Base-by-base conservation (phyloP, 2,797 vertebrate genomes). In the Rhynchotus rufescens region DNA sequence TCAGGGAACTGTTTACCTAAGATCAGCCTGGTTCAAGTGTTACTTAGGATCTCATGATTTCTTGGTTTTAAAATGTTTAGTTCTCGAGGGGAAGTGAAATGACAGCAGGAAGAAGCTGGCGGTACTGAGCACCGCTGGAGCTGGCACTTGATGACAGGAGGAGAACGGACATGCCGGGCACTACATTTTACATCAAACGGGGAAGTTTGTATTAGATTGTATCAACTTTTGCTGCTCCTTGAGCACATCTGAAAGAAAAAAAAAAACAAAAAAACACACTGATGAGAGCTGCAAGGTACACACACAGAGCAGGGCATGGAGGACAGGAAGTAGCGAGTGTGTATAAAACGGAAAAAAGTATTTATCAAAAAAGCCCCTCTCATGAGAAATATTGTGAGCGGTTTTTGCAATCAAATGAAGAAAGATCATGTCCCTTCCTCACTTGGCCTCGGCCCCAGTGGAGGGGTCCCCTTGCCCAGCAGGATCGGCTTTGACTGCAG, bases 81-180 rank as follows among this genome's bases (percentile, higher is more conserved):
- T 91, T 84, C 85, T 65, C 34, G 9, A 85, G 64, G 85, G 82
- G 80, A 95, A 96, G 73, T 89, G 80, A 93, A 95, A 96, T 92
- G 94, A 95, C 92, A 95, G 94, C 89, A 93, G 94, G 95, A 96
- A 96, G 92, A 93, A 94, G 82, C 93, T 90, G 92, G 88, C 86
- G 79, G 84, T 83, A 93, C 76, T 80, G 88, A 96, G 81, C 81
- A 30, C 81, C 45, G 90, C 86, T 85, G 86, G 79, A 91, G 84
- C 79, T 96, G 91, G 90, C 90, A 85, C 86, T 91, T 73, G 96
- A 95, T 96, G 92, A 94, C 94, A 94, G 92, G 89, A 95, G 86
- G 38, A 38, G 90, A 94, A 88, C 26, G 94, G 94, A 90, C 76
- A 89, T 74, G 72, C 79, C 62, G 90, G 79, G 69, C 86, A 77